Conservation (phyloP, 2,888 invertebrate species). For the Drosophila lutescens region DNA sequence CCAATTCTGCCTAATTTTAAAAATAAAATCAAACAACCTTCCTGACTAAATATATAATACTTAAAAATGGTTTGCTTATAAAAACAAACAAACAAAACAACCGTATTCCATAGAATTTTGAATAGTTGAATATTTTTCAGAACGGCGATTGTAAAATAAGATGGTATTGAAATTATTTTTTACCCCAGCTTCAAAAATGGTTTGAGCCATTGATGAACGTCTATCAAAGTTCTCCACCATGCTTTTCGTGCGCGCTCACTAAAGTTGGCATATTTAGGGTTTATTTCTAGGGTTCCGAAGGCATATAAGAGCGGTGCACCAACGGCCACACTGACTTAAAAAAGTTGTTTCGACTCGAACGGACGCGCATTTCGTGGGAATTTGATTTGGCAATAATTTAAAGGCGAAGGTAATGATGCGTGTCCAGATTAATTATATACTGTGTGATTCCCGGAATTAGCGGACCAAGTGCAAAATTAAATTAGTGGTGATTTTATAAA, state of each 20-base stretch:
- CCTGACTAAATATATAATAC: too few relatives aligned
- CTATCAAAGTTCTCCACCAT: background rate
- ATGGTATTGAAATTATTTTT: too few relatives aligned
- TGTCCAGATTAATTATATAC: background rate
- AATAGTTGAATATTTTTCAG: too few relatives aligned
- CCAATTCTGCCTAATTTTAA: too few relatives aligned
- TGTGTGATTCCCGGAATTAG: background rate
- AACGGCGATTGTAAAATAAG: background rate
- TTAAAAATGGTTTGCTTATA: too few relatives aligned
- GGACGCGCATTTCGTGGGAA: slow-evolving; percentile 17
- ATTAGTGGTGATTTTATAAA: background rate
- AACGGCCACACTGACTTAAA: slow-evolving; percentile 1
- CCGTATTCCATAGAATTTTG: too few relatives aligned
- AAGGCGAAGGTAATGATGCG: slow-evolving; percentile 21
- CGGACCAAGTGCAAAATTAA: background rate
- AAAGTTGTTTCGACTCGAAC: slow-evolving; percentile 12
- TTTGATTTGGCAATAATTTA: slow-evolving; percentile 4
- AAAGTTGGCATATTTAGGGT: background rate
- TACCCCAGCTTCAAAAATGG: background rate
- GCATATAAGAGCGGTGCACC: background rate
- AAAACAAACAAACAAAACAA: too few relatives aligned
- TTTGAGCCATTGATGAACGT: background rate
- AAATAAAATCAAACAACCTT: too few relatives aligned
- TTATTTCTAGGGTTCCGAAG: background rate
- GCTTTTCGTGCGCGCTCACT: background rate